Percentiles rank a stretch among this genome's conserved stretches.
phyloP scores from a whole-genome alignment of 1,140 invertebrate genomes.

The Dendroctonus valens region DNA sequence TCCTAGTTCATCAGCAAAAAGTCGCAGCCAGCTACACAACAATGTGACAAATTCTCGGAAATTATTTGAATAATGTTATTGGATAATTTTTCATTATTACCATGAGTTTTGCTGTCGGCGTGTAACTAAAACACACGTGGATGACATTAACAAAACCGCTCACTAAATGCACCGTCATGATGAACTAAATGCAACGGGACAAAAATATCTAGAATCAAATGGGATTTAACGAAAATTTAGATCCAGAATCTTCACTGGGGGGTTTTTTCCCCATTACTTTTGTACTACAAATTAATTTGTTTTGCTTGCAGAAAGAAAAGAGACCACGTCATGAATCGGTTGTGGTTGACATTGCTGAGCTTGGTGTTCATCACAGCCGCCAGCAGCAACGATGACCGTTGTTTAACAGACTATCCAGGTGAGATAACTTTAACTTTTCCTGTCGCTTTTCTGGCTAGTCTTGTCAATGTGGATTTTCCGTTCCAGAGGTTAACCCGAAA shows the following conservation, averaged over 20 bases:
- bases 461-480: not conserved
- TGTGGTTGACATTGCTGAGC: conserved; percentile 1
- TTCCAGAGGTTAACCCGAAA: conserved; percentile 35
- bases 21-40: too few species aligned
- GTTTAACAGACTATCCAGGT: conserved; percentile 8
- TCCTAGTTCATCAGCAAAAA: too few species aligned
- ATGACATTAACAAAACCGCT: too few species aligned
- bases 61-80: too few species aligned
- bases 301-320: too few species aligned
- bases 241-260: not conserved
- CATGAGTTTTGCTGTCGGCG: too few species aligned
- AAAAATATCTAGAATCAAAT: not conserved
- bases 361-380: not conserved
- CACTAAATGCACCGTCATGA: too few species aligned
- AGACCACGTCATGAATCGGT: not conserved
- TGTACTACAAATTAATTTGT: too few species aligned
- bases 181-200: not conserved
- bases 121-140: too few species aligned
- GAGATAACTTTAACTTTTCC: conserved; percentile 3
- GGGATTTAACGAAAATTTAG: not conserved
- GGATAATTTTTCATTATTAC: too few species aligned
- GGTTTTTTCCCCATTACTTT: not conserved
- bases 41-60: too few species aligned
- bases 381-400: not conserved
- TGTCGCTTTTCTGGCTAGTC: not conserved